Conservation (phyloP, 2,797 vertebrate species). For the Prunella strophiata region DNA sequence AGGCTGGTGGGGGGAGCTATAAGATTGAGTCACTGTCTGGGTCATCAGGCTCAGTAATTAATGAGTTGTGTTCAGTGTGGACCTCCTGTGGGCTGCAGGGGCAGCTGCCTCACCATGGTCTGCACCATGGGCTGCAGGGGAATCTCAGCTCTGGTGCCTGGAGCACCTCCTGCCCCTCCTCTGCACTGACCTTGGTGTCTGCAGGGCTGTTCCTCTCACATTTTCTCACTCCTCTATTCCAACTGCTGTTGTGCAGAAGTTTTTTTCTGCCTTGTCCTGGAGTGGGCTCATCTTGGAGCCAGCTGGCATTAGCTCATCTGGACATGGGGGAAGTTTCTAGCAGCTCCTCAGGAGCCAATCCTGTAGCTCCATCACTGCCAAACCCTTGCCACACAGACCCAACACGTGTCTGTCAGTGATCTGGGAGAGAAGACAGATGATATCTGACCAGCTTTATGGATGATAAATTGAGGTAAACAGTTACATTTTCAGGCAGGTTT, state of each 20-base stretch:
- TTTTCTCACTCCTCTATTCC: background rate
- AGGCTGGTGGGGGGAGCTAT: background rate
- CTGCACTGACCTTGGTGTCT: background rate
- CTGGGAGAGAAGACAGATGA: background rate
- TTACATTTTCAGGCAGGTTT: background rate
- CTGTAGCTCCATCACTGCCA: background rate
- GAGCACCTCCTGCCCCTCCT: background rate
- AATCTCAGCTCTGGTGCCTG: rapidly evolving
- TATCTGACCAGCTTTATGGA: background rate
- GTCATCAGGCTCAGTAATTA: background rate
- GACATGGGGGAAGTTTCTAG: background rate
- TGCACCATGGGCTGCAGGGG: background rate
- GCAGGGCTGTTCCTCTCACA: background rate
- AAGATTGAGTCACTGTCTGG: background rate
- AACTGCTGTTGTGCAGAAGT: background rate
- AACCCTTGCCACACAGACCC: background rate
- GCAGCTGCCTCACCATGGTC: background rate
- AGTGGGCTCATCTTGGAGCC: background rate
- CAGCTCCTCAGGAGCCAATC: background rate
- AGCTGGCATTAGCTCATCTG: background rate
- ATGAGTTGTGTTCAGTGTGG: rapidly evolving
- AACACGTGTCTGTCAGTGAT: rapidly evolving
- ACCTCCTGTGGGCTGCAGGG: background rate
- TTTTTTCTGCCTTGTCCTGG: background rate
- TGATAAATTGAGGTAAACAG: background rate